Percentiles rank a stretch among this genome's conserved stretches.
Evolutionary conservation across 2,797 vertebrate genomes (phyloP).

Genomic region (Pelodytes ibericus): DNA sequence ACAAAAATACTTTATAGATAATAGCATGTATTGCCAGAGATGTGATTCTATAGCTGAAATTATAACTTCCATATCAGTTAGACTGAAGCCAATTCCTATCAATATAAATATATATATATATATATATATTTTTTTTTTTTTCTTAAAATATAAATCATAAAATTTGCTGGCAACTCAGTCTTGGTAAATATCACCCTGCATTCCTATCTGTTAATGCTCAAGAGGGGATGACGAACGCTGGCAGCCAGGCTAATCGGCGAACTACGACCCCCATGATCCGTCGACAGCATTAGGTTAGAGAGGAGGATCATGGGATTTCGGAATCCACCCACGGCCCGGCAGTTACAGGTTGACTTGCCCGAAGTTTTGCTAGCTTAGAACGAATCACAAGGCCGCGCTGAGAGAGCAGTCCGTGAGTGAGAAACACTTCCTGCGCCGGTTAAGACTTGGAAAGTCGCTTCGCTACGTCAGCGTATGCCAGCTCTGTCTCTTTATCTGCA

Average conservation of each 20-base stretch:
- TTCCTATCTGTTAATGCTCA: constrained; percentile 10
- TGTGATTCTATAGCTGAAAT: constrained; percentile 19
- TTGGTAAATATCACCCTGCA: background rate
- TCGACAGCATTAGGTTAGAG: background rate
- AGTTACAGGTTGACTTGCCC: background rate
- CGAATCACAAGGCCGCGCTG: constrained; percentile 61
- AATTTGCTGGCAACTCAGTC: background rate
- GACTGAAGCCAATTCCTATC: background rate
- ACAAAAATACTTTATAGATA: constrained; percentile 50
- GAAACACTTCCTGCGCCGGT: constrained; percentile 37
- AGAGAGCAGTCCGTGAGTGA: constrained; percentile 61
- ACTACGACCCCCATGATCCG: background rate
- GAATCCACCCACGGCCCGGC: background rate
- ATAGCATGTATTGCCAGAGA: constrained; percentile 22
- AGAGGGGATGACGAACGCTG: constrained; percentile 3
- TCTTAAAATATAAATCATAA: background rate
- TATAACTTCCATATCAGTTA: background rate
- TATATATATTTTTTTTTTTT: background rate
- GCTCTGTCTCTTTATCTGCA: constrained; percentile 88
- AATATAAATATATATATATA: no score
- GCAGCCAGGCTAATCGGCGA: background rate
- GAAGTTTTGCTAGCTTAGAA: constrained; percentile 2
- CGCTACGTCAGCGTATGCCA: constrained; percentile 90
- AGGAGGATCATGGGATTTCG: background rate
- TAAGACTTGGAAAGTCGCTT: constrained; percentile 86